These are phyloP conservation scores for Pterostichus niger DNA, from an alignment of 2,888 invertebrate species.

Conservation along the genomic window DNA sequence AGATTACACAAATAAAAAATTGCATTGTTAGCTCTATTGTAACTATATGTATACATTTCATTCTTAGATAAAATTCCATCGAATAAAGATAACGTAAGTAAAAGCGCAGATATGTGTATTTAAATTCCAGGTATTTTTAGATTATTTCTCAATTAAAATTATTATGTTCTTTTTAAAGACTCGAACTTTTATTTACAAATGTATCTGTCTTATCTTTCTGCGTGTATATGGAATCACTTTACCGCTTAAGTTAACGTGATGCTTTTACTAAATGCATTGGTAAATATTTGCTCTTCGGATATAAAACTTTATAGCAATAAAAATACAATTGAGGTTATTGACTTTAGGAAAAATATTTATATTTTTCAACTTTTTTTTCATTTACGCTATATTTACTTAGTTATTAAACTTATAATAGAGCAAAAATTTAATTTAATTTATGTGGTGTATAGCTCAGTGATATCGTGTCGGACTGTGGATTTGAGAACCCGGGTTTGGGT, in stretches of 20 bases:
- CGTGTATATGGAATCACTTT: slow-evolving; percentile 17
- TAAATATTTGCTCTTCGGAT: slow-evolving; percentile 34
- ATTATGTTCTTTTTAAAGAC: slow-evolving; percentile 14
- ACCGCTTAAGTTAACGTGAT: neutral
- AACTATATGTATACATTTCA: slow-evolving; percentile 44
- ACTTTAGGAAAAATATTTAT: neutral
- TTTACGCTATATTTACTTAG: neutral
- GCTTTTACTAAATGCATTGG: slow-evolving; percentile 22
- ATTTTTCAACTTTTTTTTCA: neutral
- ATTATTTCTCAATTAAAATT: slow-evolving; percentile 45
- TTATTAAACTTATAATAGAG: too few species aligned
- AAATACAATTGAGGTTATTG: slow-evolving; percentile 44
- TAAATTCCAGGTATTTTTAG: slow-evolving; percentile 44
- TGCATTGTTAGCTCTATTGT: slow-evolving; percentile 43
- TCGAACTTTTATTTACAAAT: slow-evolving; percentile 31
- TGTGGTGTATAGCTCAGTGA: too few species aligned
- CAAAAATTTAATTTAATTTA: too few species aligned
- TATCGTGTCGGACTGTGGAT: too few species aligned
- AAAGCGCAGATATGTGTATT: slow-evolving; percentile 37
- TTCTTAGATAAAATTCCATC: slow-evolving; percentile 38
- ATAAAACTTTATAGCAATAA: slow-evolving; percentile 39
- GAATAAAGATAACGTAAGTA: slow-evolving; percentile 41
- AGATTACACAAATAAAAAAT: slow-evolving; percentile 37
- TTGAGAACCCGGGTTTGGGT: too few species aligned
- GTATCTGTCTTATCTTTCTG: slow-evolving; percentile 23